A percentile compares a stretch with the other conserved stretches of the same genome.
phyloP scores from a whole-genome alignment of 2,113 vertebrate genomes.

The Perca flavescens region DNA sequence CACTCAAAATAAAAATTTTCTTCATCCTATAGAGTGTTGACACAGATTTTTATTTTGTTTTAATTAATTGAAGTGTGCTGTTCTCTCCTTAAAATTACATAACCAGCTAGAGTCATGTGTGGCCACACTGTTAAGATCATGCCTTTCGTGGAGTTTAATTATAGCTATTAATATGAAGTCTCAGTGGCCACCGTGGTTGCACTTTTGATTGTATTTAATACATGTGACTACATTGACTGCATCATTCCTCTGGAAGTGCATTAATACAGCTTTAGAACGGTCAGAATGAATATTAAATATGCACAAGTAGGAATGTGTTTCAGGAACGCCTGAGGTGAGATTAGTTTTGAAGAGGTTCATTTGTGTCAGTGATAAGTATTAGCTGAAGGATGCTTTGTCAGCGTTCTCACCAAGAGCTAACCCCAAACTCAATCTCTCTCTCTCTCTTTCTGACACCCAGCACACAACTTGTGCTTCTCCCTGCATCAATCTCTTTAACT shows the following conservation, averaged over 20 bases:
- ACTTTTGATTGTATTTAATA: conserved; percentile 10
- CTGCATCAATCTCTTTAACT: conserved; percentile 5
- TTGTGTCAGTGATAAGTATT: conserved; percentile 53
- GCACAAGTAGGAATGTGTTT: conserved; percentile 34
- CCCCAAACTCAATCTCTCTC: conserved; percentile 40
- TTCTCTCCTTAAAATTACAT: background rate
- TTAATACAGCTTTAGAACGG: conserved; percentile 25
- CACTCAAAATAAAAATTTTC: background rate
- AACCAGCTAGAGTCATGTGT: background rate
- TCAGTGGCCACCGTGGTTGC: background rate
- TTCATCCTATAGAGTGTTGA: background rate
- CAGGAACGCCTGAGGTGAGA: conserved; percentile 44
- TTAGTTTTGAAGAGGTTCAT: conserved; percentile 53
- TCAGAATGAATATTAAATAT: conserved; percentile 37
- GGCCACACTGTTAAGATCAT: background rate
- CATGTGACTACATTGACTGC: background rate
- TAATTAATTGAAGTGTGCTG: background rate
- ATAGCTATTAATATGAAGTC: conserved; percentile 10
- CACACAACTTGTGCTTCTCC: background rate
- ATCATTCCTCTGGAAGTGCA: conserved; percentile 14
- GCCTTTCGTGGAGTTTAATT: conserved; percentile 7
- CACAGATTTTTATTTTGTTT: too few species aligned
- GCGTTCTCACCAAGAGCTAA: conserved; percentile 44
- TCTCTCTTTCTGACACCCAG: background rate
- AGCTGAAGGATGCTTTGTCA: conserved; percentile 60